Percentiles rank a stretch among this genome's conserved stretches.
Evolutionary conservation across 2,113 vertebrate species (phyloP).

Genomic region (Menidia beryllina): DNA sequence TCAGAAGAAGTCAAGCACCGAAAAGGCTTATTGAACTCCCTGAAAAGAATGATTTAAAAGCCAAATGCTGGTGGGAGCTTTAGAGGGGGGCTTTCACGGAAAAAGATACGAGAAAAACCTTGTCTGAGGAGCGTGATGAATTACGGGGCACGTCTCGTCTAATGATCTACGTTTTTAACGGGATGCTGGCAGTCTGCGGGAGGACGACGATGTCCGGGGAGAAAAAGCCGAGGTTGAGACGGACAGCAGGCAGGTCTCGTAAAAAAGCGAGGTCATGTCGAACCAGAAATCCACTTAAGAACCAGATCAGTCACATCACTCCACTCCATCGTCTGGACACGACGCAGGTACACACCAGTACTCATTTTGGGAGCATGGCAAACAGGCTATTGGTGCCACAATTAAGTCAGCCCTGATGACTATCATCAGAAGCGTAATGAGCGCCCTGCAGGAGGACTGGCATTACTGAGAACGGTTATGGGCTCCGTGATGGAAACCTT

Average conservation of each 20-base stretch:
- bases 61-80: constrained; percentile 38
- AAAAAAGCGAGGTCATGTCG: constrained; percentile 42
- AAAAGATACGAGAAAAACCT: background rate
- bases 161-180: constrained; percentile 19
- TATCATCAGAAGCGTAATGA: constrained; percentile 71
- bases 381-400: constrained; percentile 46
- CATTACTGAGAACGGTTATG: constrained; percentile 50
- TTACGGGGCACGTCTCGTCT: constrained; percentile 5
- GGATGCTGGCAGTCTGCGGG: constrained; percentile 23
- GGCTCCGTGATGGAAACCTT: constrained; percentile 43
- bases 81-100: constrained; percentile 27
- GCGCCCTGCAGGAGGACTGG: constrained; percentile 42
- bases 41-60: constrained; percentile 36
- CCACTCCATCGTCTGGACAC: constrained; percentile 60
- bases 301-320: background rate
- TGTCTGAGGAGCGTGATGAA: constrained; percentile 20
- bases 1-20: constrained; percentile 56
- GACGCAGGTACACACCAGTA: constrained; percentile 37
- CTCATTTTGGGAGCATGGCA: constrained; percentile 49
- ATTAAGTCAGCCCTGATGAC: constrained; percentile 68
- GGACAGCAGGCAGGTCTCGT: constrained; percentile 40
- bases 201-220: constrained; percentile 23
- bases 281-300: background rate
- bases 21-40: constrained; percentile 54
- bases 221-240: constrained; percentile 22